Percentiles rank a stretch among this genome's conserved stretches.
Evolutionary conservation across 2,888 invertebrate species (phyloP).

Genomic region (Parascotia fuliginaria): DNA sequence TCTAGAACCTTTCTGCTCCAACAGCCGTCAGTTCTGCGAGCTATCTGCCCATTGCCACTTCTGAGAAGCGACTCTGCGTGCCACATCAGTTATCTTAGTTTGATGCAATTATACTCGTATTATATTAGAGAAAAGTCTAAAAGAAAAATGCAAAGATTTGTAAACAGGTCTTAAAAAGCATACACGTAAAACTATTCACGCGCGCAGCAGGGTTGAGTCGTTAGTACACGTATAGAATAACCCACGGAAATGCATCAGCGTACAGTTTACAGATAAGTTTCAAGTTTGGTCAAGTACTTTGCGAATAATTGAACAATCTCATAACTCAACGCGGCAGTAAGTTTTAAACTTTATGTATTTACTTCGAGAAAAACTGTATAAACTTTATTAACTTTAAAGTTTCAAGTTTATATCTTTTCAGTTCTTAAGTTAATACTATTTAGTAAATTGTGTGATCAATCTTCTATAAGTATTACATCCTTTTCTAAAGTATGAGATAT

Average conservation of each 20-base stretch:
- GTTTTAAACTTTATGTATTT: constrained; percentile 9
- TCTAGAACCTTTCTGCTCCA: too few species aligned
- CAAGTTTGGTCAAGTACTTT: constrained; percentile 5
- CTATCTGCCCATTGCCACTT: too few species aligned
- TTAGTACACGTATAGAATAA: too few species aligned
- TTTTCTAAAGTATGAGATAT: neutral
- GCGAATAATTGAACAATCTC: constrained; percentile 11
- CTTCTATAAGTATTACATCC: neutral
- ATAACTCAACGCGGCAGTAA: constrained; percentile 2
- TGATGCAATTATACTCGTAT: too few species aligned
- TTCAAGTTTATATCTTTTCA: constrained; percentile 6
- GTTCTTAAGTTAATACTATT: constrained; percentile 1
- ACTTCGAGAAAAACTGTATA: neutral
- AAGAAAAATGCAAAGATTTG: too few species aligned
- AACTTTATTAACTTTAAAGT: constrained; percentile 4
- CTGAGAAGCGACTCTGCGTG: too few species aligned
- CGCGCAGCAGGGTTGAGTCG: too few species aligned
- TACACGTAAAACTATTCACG: too few species aligned
- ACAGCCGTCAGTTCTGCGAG: too few species aligned
- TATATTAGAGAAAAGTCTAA: too few species aligned
- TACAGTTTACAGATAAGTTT: neutral
- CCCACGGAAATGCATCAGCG: neutral
- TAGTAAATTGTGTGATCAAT: neutral
- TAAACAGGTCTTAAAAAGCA: too few species aligned
- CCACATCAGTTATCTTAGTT: too few species aligned